Base-by-base conservation (phyloP, 2,113 vertebrate genomes). In the Vulpes ferrilata region DNA sequence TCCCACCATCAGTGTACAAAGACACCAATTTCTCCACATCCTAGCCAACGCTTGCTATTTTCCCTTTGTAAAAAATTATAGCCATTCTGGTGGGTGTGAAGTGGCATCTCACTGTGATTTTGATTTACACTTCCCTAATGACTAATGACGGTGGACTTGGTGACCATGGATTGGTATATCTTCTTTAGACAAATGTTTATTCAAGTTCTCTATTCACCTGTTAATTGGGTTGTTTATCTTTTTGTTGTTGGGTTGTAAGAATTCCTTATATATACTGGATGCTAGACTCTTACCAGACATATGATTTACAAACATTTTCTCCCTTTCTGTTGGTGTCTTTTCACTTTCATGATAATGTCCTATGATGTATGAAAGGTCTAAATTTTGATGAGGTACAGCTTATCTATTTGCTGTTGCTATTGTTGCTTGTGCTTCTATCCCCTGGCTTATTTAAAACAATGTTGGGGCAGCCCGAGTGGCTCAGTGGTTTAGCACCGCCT, bases 191-290 rank as follows among this genome's bases (percentile, higher is more conserved):
- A 60, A 67, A 69, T 27, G 16, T 85, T 32, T 74, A 43, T 73
- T 88, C 53, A 53, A 82, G 43, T 78, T 82, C 85, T 90, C 82
- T 73, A 76, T 7, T 53, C n/a, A 43, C 71, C 91, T 96, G 93
- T 76, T 80, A 93, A 85, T 30, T 95, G 60, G 11, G 12, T 65
- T 48, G 19, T 91, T 69, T 88, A 57, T 51, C 38, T 83, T 94
- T 65, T 73, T 90, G 5, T 19, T 85, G 32, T n/a, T 87, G 48
- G 7, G 16, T 83, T 86, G 8, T 78, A 91, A 84, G 59, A 95
- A 57, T 82, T 53, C 48, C 71, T 83, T 90, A 35, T 20, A 32
- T 80, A 90, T 43, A 87, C 59, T 79, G 59, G 27, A 43, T n/a
- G 38, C 8, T 48, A 82, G 82, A 62, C 20, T 65, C 19, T 95